A percentile compares a stretch with the other conserved stretches of the same genome.
phyloP scores from a whole-genome alignment of 2,113 vertebrate species.

The Mohoua ochrocephala region DNA sequence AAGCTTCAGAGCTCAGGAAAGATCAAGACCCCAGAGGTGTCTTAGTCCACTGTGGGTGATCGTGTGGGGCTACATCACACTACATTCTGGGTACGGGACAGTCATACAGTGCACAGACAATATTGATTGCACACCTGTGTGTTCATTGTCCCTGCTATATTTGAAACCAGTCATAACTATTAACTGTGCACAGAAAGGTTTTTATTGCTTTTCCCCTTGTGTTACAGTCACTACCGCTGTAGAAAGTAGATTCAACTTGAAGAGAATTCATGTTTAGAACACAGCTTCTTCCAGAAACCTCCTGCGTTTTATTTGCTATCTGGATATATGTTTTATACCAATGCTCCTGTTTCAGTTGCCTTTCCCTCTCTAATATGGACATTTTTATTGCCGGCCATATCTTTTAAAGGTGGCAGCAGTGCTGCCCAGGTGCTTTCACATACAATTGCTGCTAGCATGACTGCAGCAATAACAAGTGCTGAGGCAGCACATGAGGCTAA shows the following conservation, averaged over 20 bases:
- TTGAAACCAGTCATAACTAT: background rate
- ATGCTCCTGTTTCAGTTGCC: background rate
- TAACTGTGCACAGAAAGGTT: background rate
- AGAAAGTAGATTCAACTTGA: background rate
- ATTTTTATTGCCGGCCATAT: background rate
- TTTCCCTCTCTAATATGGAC: background rate
- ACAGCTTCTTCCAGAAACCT: background rate
- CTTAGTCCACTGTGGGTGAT: background rate
- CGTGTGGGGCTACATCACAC: background rate
- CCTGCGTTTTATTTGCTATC: background rate
- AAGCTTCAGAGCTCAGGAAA: background rate
- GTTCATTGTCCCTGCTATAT: background rate
- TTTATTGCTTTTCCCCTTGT: background rate
- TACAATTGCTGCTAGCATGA: background rate
- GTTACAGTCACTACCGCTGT: background rate
- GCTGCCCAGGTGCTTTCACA: background rate
- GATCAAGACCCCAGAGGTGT: background rate
- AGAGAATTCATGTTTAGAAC: background rate
- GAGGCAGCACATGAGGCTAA: background rate
- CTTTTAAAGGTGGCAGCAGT: background rate
- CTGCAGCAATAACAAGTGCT: background rate
- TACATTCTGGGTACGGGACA: no score
- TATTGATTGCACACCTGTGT: rapidly evolving
- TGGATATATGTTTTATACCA: background rate
- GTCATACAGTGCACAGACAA: background rate